phyloP scores from a whole-genome alignment of 2,888 invertebrate genomes.

The Drosophila mimica region DNA sequence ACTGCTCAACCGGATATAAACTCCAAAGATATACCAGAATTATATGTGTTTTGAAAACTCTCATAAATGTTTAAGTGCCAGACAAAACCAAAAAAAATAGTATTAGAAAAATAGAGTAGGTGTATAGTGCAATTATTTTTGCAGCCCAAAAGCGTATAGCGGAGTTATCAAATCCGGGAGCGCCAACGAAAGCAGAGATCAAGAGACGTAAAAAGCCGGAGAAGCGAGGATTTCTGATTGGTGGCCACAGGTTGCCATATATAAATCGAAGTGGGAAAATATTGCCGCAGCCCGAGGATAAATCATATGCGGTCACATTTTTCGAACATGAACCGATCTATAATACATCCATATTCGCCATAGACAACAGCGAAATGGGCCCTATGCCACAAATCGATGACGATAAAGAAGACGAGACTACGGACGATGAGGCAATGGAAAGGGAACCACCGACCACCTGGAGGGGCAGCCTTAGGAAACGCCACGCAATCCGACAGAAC shows the following conservation, averaged over 20 bases:
- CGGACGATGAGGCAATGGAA: conserved; percentile 26
- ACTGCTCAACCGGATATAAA: not conserved
- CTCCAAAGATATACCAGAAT: no score
- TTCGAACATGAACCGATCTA: conserved; percentile 56
- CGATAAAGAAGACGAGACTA: conserved; percentile 18
- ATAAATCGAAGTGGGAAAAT: not conserved
- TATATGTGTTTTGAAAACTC: not conserved
- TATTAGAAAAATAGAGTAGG: not conserved
- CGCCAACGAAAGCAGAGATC: not conserved
- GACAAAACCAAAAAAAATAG: not conserved
- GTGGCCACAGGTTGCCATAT: conserved; percentile 51
- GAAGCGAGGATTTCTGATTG: conserved; percentile 43
- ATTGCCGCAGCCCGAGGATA: conserved; percentile 50
- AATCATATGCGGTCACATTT: conserved; percentile 62
- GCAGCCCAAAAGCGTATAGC: conserved; percentile 48
- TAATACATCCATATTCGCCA: conserved; percentile 31
- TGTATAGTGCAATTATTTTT: conserved; percentile 17
- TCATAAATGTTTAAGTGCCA: not conserved
- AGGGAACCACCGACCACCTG: not conserved
- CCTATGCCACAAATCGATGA: not conserved
- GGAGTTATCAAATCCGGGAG: not conserved
- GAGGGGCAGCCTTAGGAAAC: not conserved
- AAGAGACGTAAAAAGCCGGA: conserved; percentile 19
- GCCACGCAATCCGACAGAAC: conserved; percentile 2
- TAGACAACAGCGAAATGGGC: conserved; percentile 12